Evolutionary conservation across 2,797 vertebrate genomes (phyloP).

Genomic region (Arrhamphus sclerolepis): DNA sequence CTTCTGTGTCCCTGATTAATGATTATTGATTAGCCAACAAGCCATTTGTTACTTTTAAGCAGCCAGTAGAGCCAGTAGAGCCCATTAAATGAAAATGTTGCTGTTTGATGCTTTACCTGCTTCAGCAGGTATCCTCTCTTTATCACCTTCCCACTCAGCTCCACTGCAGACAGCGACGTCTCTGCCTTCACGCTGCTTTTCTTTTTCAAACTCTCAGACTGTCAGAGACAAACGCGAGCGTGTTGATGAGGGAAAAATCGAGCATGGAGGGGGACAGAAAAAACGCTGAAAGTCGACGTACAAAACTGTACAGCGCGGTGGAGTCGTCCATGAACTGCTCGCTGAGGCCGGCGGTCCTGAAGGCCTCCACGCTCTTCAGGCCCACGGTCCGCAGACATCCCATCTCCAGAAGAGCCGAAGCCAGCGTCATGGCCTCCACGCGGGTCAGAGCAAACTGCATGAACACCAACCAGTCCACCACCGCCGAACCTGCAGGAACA

Average conservation of each 20-base stretch:
- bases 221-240: slow-evolving; percentile 24
- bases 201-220: slow-evolving; percentile 88
- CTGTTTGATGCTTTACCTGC: no score
- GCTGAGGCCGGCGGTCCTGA: slow-evolving; percentile 80
- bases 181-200: slow-evolving; percentile 84
- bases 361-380: slow-evolving; percentile 82
- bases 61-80: not conserved
- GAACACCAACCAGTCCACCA: slow-evolving; percentile 96
- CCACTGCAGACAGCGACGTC: slow-evolving; percentile 82
- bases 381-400: slow-evolving; percentile 87
- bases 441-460: slow-evolving; percentile 83
- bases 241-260: not conserved
- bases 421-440: slow-evolving; percentile 87
- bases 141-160: slow-evolving; percentile 88
- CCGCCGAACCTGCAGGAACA: slow-evolving; percentile 82
- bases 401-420: slow-evolving; percentile 91
- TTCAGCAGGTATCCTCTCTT: slow-evolving; percentile 94
- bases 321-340: slow-evolving; percentile 93
- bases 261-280: not conserved
- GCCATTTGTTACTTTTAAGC: not conserved
- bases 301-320: slow-evolving; percentile 90
- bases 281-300: slow-evolving; percentile 49
- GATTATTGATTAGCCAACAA: slow-evolving; percentile 12
- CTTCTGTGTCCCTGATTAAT: slow-evolving; percentile 90
- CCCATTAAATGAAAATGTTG: no score